phyloP scores from a whole-genome alignment of 2,888 invertebrate species.

The Notodonta ziczac region DNA sequence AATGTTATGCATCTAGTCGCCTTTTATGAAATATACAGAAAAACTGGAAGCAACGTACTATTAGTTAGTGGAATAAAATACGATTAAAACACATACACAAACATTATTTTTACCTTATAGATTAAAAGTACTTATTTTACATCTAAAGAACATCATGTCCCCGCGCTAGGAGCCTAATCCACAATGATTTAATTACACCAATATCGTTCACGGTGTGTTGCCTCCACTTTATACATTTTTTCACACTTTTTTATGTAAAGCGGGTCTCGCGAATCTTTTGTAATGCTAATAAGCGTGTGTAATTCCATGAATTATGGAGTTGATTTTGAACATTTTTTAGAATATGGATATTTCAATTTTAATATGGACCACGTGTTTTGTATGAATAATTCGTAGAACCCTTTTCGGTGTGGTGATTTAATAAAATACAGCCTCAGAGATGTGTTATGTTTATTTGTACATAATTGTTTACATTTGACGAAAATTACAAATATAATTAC shows the following conservation, averaged over 20 bases:
- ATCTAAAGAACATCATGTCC: background rate
- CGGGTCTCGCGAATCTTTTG: constrained; percentile 2
- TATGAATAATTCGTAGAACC: background rate
- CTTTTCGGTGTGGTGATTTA: background rate
- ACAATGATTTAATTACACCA: constrained; percentile 5
- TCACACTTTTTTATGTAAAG: background rate
- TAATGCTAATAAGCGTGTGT: constrained; percentile 2
- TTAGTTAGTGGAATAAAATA: too few species aligned
- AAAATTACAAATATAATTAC: too few species aligned
- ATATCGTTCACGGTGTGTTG: constrained; percentile 3
- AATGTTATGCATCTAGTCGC: too few species aligned
- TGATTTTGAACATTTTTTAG: background rate
- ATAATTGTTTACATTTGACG: too few species aligned
- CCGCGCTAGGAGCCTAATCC: background rate
- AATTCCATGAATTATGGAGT: background rate
- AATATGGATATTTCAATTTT: background rate
- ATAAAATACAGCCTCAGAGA: too few species aligned
- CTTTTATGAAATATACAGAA: too few species aligned
- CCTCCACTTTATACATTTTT: constrained; percentile 2
- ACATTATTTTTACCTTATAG: too few species aligned
- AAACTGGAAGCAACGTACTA: too few species aligned
- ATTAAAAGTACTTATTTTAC: background rate
- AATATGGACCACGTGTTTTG: background rate
- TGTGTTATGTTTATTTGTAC: too few species aligned
- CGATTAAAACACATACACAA: too few species aligned